These are phyloP conservation scores for Sphaerodactylus townsendi DNA, from an alignment of 2,113 vertebrate species.

Conservation along the genomic window DNA sequence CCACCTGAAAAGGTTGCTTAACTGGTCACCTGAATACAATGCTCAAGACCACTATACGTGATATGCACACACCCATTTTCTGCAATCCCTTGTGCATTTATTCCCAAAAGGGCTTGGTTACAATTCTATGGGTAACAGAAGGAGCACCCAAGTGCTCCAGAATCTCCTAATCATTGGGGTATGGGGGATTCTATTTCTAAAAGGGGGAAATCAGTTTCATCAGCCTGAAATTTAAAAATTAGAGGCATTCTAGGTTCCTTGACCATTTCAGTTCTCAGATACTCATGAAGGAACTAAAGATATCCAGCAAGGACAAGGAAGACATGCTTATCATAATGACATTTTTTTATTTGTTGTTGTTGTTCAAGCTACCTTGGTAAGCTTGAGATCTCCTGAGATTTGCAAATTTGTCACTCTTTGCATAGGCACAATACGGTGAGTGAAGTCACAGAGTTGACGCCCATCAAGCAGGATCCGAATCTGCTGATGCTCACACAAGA, in stretches of 20 bases:
- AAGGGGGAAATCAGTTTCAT: background rate
- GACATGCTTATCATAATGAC: conserved; percentile 19
- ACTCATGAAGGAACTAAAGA: background rate
- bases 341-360: background rate
- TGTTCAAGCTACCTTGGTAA: conserved; percentile 88
- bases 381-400: conserved; percentile 84
- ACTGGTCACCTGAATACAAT: too few species aligned
- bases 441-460: conserved; percentile 86
- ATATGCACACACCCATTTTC: background rate
- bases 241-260: background rate
- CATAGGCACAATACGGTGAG: conserved; percentile 79
- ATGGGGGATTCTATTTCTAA: background rate
- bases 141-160: background rate
- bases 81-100: background rate
- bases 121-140: background rate
- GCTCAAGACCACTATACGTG: too few species aligned
- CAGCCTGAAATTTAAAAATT: background rate
- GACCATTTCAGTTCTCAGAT: background rate
- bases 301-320: background rate
- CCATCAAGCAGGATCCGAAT: conserved; percentile 88
- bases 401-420: conserved; percentile 81
- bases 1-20: too few species aligned
- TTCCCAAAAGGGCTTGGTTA: background rate
- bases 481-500: conserved; percentile 91
- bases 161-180: background rate